These are phyloP conservation scores for Scomber scombrus DNA, from an alignment of 2,113 vertebrate species.

Conservation along the genomic window DNA sequence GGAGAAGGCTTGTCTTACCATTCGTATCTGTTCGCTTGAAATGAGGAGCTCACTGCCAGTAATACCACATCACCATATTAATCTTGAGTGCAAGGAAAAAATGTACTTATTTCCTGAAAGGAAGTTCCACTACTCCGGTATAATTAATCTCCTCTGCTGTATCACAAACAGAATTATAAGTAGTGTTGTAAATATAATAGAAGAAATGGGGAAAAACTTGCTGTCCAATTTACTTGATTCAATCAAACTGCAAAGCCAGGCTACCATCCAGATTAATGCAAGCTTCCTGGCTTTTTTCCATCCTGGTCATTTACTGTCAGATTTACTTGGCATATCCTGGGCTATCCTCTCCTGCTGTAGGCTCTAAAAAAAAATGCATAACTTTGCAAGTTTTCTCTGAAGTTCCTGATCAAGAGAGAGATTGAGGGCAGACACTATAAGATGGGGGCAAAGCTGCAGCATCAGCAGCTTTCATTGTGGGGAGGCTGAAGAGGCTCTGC, in stretches of 20 bases:
- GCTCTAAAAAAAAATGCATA: constrained; percentile 57
- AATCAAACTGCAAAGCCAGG: not conserved
- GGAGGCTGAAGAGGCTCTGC: constrained; percentile 60
- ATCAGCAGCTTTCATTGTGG: constrained; percentile 75
- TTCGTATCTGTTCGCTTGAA: constrained; percentile 11
- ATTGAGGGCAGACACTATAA: constrained; percentile 66
- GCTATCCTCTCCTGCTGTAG: constrained; percentile 38
- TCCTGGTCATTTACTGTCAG: constrained; percentile 54
- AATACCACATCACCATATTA: not conserved
- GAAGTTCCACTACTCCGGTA: no score
- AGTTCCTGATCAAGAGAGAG: constrained; percentile 67
- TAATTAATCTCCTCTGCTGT: not conserved
- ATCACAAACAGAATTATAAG: not conserved
- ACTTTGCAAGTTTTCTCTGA: constrained; percentile 65
- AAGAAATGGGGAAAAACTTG: not conserved
- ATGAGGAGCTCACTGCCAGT: not conserved
- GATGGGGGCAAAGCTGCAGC: constrained; percentile 53
- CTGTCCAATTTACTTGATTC: not conserved
- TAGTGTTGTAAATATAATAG: not conserved
- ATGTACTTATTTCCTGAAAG: not conserved
- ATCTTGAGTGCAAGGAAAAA: not conserved
- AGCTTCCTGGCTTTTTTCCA: constrained; percentile 21
- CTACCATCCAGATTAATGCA: not conserved
- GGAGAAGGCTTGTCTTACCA: constrained; percentile 3
- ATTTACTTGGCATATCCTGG: constrained; percentile 47